These are phyloP conservation scores for Aphodius sticticus DNA, from an alignment of 2,888 invertebrate species.

Conservation along the genomic window DNA sequence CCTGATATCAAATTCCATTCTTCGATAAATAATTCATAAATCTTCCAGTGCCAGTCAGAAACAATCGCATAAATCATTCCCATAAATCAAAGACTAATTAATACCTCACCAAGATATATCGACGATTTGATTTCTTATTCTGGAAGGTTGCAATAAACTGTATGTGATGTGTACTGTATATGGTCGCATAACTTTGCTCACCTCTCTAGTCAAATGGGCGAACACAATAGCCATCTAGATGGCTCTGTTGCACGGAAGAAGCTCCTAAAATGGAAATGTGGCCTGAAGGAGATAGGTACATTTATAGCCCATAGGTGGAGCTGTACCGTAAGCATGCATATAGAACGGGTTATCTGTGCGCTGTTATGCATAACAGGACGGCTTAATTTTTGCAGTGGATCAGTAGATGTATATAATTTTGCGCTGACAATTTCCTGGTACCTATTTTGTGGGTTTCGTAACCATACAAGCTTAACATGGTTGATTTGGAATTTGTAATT, in stretches of 20 bases:
- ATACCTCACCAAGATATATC: not conserved
- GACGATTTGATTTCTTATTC: not conserved
- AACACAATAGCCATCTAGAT: conserved; percentile 7
- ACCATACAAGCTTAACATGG: too few relatives aligned
- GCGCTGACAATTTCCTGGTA: not conserved
- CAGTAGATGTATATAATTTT: not conserved
- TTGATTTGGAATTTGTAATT: too few relatives aligned
- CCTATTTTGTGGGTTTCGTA: not conserved
- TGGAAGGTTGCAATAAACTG: not conserved
- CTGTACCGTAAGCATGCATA: conserved; percentile 21
- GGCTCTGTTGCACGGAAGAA: conserved; percentile 6
- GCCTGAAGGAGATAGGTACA: conserved; percentile 12
- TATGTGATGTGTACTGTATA: not conserved
- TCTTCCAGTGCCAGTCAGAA: not conserved
- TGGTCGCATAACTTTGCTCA: not conserved
- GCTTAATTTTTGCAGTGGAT: not conserved
- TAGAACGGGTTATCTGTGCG: conserved; percentile 10
- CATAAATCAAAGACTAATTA: not conserved
- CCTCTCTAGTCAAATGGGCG: not conserved
- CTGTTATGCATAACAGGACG: not conserved
- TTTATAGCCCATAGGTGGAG: conserved; percentile 10
- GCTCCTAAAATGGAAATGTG: conserved; percentile 22
- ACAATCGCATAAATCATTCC: not conserved
- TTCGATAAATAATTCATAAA: conserved; percentile 4
- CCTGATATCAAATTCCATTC: not conserved